phyloP scores from a whole-genome alignment of 2,888 invertebrate species.

The Baccha elongata region DNA sequence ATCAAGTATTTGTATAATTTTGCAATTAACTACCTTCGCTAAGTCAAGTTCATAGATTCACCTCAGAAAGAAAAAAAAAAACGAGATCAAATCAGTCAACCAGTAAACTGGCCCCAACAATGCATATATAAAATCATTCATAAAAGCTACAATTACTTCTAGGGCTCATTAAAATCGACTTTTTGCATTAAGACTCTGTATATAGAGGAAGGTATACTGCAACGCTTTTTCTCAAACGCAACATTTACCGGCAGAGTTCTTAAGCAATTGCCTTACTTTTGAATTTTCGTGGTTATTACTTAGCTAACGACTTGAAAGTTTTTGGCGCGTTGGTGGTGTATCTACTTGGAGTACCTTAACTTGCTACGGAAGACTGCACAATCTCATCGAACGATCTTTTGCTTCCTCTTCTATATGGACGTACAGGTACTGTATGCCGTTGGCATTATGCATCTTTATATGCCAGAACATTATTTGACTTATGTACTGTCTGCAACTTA shows the following conservation, averaged over 20 bases:
- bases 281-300: slow-evolving; percentile 69
- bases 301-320: neutral
- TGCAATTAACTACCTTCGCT: slow-evolving; percentile 41
- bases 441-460: slow-evolving; percentile 8
- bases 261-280: slow-evolving; percentile 70
- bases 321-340: neutral
- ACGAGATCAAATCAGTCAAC: slow-evolving; percentile 66
- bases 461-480: slow-evolving; percentile 48
- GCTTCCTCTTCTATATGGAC: slow-evolving; percentile 27
- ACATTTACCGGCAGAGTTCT: slow-evolving; percentile 30
- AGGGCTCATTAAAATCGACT: slow-evolving; percentile 55
- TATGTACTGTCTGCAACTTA: slow-evolving; percentile 49
- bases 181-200: neutral
- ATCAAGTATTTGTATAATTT: slow-evolving; percentile 23
- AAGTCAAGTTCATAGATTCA: slow-evolving; percentile 68
- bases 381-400: slow-evolving; percentile 55
- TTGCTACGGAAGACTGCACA: slow-evolving; percentile 61
- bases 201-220: neutral
- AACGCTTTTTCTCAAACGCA: neutral
- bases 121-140: slow-evolving; percentile 66
- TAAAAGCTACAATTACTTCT: slow-evolving; percentile 65
- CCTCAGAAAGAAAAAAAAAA: slow-evolving; percentile 32
- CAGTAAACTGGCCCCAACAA: slow-evolving; percentile 68
- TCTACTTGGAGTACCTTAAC: slow-evolving; percentile 7
- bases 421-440: neutral